Evolutionary conservation across 2,888 invertebrate genomes (phyloP), one percentile per base, ranked within the genome.

Genomic region (Beris chalybata): DNA sequence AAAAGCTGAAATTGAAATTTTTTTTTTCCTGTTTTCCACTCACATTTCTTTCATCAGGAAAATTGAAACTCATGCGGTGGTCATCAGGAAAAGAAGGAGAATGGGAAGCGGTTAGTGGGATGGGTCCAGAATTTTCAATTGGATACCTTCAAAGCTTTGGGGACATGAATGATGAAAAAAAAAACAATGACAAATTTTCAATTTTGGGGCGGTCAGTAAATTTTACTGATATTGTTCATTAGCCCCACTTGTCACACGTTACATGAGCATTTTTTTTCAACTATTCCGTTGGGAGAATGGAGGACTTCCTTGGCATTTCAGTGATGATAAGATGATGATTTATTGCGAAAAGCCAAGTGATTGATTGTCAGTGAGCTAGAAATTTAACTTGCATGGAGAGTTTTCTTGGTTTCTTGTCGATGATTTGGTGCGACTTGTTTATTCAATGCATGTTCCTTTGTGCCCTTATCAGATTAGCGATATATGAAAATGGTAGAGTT

Each of bases 11-110:
- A 59, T 59, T 59, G 59, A 30, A 59, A 59, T 48, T 52, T 61
- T 50, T 56, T 61, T 30, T 22, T 7, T 38, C 3, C 2, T 38
- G 1, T 38, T 38, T 38, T 38, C 22, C 22, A 3, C 22, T 22
- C 38, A 61, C 61, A 32, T 61, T 61, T 38, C 12, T 12, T 59
- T 43, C 22, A 61, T 52, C 22, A 11, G 11, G 50, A 52, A 61
- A 61, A 61, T 32, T 61, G 52, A 61, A 61, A 61, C 50, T 59
- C 50, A 52, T 61, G 61, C 50, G 52, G 5, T 38, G 38, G 38
- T 9, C 7, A 32, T 50, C 15, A 13, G 38, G 50, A 22, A 13
- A 58, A 48, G 30, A 22, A 22, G 11, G 38, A 7, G 38, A 38
- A 38, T 38, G 5, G 38, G 38, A 38, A 38, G 2, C 9, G 38